A percentile compares a stretch with the other conserved stretches of the same genome.
phyloP scores from a whole-genome alignment of 1,140 invertebrate species.

The Lepidotrigona ventralis region DNA sequence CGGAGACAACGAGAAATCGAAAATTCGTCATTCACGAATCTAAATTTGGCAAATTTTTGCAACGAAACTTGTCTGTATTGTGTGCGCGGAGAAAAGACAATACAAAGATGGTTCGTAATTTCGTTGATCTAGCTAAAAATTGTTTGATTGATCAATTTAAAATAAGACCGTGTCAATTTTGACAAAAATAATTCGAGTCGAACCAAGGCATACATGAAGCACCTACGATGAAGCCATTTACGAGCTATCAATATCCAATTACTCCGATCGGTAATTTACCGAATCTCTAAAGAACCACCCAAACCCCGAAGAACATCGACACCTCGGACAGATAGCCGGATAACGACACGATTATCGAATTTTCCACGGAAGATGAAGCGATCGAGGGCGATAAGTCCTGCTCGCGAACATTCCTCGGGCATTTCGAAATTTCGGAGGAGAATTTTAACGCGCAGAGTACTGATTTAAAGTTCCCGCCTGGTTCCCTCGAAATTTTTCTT shows the following conservation, averaged over 20 bases:
- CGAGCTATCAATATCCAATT: slow-evolving; percentile 2
- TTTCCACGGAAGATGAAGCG: slow-evolving; percentile 8
- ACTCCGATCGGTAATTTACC: background rate
- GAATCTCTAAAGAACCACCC: background rate
- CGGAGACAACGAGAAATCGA: too few relatives aligned
- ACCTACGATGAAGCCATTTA: slow-evolving; percentile 9
- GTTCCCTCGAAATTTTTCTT: too few relatives aligned
- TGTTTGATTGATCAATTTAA: background rate
- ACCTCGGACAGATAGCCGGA: background rate
- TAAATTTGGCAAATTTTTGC: too few relatives aligned
- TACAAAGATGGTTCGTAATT: too few relatives aligned
- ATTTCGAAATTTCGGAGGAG: slow-evolving; percentile 42
- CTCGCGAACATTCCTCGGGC: background rate
- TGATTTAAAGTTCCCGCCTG: too few relatives aligned
- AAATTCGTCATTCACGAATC: too few relatives aligned
- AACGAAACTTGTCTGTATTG: too few relatives aligned
- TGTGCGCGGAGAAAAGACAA: too few relatives aligned
- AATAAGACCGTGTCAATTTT: background rate
- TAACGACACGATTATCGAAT: slow-evolving; percentile 21
- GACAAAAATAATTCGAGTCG: background rate
- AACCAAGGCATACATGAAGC: background rate
- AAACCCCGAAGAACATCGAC: background rate
- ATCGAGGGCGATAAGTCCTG: background rate
- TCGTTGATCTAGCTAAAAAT: too few relatives aligned
- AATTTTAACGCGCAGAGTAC: background rate